Evolutionary conservation across 2,113 vertebrate species (phyloP), one percentile per base, ranked within the genome.

Genomic region (Embiotoca jacksoni): DNA sequence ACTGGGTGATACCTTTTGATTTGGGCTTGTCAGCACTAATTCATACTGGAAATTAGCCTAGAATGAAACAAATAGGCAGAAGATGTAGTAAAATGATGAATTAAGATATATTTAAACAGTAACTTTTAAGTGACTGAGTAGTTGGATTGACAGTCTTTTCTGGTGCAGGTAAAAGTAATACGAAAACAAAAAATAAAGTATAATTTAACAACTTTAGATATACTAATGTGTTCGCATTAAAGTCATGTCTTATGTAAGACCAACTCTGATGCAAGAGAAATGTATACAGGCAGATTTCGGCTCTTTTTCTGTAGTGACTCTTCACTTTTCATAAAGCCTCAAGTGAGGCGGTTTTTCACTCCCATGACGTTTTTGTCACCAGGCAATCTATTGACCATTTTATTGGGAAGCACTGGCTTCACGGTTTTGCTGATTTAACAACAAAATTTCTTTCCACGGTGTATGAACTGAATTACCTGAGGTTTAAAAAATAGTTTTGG

Each of bases 381-480:
- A 32, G 65, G 55, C 62, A 73, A 77, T 81, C 44, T 79, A 47
- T 77, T 73, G 67, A 79, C 62, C 55, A 55, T 56, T 80, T 85
- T 73, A 75, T 63, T 23, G 52, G 49, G 11, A 57, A 16, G 44
- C 5, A 35, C 57, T 53, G 47, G 64, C 63, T 79, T 83, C 37
- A 10, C 13, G 2, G 52, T 58, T 82, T 73, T 87, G 75, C 82
- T 85, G 86, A 85, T 87, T 77, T 67, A 71, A 77, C 80, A 83
- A 66, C 52, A 75, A 82, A 81, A 85, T 64, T 31, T 72, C 54
- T 53, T 68, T 79, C 60, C 75, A 46, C 3, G 14, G 7, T 0
- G 4, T 67, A 64, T 67, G 69, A 75, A 84, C 14, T 60, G 47
- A 80, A 80, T 82, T 66, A 69, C 39, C 16, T 56, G 54, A 74